These are phyloP conservation scores for Leucosticte australis DNA, from an alignment of 2,113 vertebrate species.

Conservation along the genomic window DNA sequence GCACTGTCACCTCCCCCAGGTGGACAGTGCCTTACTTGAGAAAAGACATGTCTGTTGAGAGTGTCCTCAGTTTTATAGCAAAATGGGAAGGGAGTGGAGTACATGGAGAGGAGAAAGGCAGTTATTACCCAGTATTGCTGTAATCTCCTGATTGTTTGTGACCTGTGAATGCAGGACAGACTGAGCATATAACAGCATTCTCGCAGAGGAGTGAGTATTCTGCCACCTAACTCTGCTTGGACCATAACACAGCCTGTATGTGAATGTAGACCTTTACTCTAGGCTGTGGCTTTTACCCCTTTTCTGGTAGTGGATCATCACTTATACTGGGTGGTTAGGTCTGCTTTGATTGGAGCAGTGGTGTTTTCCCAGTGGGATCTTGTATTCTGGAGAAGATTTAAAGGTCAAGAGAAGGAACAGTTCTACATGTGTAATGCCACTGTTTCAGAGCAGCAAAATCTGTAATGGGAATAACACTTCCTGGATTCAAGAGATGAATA, in stretches of 20 bases:
- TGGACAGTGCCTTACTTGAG: neutral
- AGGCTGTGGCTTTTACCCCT: neutral
- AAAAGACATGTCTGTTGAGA: accelerated
- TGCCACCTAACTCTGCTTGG: neutral
- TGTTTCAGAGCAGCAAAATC: neutral
- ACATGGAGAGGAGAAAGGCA: neutral
- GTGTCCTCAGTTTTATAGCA: neutral
- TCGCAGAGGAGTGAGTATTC: neutral
- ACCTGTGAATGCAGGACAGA: neutral
- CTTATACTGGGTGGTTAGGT: neutral
- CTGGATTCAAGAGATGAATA: neutral
- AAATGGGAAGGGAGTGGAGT: neutral
- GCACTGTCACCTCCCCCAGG: neutral
- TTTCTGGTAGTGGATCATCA: neutral
- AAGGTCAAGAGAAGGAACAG: neutral
- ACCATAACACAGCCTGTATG: neutral
- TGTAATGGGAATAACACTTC: neutral
- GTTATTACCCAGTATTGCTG: neutral
- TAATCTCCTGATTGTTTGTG: neutral
- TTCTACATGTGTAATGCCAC: neutral
- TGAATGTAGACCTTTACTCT: neutral
- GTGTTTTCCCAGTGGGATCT: neutral
- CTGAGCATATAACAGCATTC: neutral
- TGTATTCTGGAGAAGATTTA: neutral
- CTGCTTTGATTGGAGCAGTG: neutral